These are phyloP conservation scores for Triplophysa siluroides DNA, from an alignment of 2,113 vertebrate species.

Conservation along the genomic window DNA sequence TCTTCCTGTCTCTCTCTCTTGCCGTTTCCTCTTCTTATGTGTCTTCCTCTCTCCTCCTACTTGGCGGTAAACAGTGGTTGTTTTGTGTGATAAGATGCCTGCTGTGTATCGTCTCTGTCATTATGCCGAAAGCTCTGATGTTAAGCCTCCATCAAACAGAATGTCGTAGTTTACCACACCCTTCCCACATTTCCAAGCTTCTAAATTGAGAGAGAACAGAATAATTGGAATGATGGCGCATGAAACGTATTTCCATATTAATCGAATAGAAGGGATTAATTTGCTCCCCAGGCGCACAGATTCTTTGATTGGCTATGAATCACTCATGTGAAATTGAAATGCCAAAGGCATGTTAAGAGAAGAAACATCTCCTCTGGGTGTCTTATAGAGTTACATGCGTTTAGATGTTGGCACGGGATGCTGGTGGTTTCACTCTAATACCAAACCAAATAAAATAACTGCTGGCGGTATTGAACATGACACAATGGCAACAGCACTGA, in stretches of 20 bases:
- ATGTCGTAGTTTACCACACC: constrained; percentile 52
- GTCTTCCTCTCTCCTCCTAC: constrained; percentile 32
- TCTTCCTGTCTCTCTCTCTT: constrained; percentile 4
- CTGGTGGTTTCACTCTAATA: constrained; percentile 10
- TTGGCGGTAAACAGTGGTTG: constrained; percentile 39
- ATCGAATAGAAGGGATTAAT: constrained; percentile 56
- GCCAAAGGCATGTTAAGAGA: constrained; percentile 27
- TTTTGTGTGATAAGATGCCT: constrained; percentile 44
- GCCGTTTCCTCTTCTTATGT: constrained; percentile 18
- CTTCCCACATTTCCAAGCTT: constrained; percentile 52
- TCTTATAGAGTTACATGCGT: constrained; percentile 33
- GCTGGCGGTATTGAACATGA: constrained; percentile 20
- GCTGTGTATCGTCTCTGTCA: constrained; percentile 29
- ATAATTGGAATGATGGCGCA: constrained; percentile 59
- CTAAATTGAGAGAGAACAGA: constrained; percentile 59
- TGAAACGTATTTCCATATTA: constrained; percentile 58
- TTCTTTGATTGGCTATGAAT: constrained; percentile 54
- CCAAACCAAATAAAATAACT: constrained; percentile 30
- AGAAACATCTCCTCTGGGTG: constrained; percentile 34
- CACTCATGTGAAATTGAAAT: constrained; percentile 31
- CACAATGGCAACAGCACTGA: background rate
- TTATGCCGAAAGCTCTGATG: constrained; percentile 38
- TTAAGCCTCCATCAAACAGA: constrained; percentile 54
- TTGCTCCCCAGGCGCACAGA: constrained; percentile 50
- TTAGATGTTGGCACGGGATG: constrained; percentile 27